A percentile compares a stretch with the other conserved stretches of the same genome.
Conservation (phyloP, 2,113 vertebrate species). For the Erpornis zantholeuca region DNA sequence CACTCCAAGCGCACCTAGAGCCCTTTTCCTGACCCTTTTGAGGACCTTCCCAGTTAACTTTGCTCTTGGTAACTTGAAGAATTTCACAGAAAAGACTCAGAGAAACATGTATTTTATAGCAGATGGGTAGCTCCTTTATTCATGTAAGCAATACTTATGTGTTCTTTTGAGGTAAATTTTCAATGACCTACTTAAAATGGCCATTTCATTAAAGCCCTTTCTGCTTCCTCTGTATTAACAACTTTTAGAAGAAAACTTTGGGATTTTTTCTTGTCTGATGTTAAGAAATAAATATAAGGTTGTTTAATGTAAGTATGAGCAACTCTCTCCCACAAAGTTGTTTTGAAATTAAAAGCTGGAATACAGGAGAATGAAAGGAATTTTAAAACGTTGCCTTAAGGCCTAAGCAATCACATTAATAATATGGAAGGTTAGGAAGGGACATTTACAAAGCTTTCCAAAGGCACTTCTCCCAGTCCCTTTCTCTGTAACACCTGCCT, state of each 20-base stretch:
- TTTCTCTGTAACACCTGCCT: neutral
- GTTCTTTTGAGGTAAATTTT: neutral
- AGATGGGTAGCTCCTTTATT: neutral
- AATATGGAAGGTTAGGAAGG: neutral
- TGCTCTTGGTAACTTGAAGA: neutral
- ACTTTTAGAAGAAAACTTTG: neutral
- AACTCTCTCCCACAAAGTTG: neutral
- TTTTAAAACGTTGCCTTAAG: constrained; percentile 21
- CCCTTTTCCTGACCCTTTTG: neutral
- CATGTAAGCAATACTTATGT: neutral
- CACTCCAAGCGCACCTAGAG: neutral
- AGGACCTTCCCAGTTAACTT: neutral
- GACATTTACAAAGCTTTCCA: neutral
- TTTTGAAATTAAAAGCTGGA: constrained; percentile 34
- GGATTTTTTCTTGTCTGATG: neutral
- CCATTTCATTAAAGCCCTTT: neutral
- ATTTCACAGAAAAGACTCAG: neutral
- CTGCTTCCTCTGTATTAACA: neutral
- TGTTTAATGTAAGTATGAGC: neutral
- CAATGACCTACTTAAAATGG: neutral
- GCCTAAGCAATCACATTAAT: neutral
- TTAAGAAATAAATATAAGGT: neutral
- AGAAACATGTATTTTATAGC: neutral
- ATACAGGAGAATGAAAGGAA: constrained; percentile 34
- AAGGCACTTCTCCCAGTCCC: neutral